Base-by-base conservation (phyloP, 2,797 vertebrate genomes). In the Todus mexicanus region DNA sequence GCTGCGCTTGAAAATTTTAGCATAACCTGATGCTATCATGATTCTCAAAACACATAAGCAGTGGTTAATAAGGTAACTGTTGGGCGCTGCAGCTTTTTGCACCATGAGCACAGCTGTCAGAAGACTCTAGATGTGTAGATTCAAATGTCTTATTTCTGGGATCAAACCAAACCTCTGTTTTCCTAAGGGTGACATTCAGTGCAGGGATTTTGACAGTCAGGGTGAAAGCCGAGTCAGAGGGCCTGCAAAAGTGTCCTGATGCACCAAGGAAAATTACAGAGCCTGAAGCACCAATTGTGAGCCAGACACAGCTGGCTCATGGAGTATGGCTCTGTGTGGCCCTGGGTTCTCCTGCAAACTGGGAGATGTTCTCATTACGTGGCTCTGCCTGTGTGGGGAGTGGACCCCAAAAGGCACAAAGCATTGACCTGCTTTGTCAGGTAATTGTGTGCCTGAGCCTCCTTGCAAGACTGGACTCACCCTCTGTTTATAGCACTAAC, bases 361-460 rank as follows among this genome's bases (percentile, higher is more conserved):
- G 14, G 29, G 51, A 75, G 14, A 63, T 40, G 20, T 7, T 77
- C n/a, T 53, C 5, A 2, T 74, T 65, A 37, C 17, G 61, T 43
- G 11, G 4, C 33, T 87, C 37, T 74, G 37, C 22, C 31, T 1
- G 0, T 40, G 11, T 16, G 13, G 22, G 14, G 14, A 66, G 15
- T 5, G 11, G 31, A 78, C 16, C 19, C 33, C 21, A 65, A 87
- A 64, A 65, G 40, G 4, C 54, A 76, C 35, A 66, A 56, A 73
- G 4, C 47, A 15, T 15, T 13, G 3, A 6, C 7, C 7, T 75
- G 8, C 27, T 7, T 6, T 23, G 17, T 42, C n/a, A 23, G n/a
- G 35, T 64, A 57, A 22, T 9, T 29, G 3, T 54, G 43, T 47
- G 23, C 20, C 19, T 0, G 0, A 76, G 2, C 5, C 12, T 70